These are phyloP conservation scores for Prionchulus punctatus DNA, from an alignment of 2,888 invertebrate species.

Conservation along the genomic window DNA sequence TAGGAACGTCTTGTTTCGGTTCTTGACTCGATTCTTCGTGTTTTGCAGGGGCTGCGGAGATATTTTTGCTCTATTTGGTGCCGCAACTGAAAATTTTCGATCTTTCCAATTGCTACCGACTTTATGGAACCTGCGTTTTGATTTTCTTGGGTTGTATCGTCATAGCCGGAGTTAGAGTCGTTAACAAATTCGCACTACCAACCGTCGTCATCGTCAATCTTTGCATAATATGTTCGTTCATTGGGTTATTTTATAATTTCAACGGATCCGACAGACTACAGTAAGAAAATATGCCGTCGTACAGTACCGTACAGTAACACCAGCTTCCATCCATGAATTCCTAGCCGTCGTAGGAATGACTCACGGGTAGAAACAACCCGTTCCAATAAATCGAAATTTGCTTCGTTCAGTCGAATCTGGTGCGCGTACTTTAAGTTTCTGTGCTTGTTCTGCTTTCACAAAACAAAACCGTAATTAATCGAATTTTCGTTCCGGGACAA, in stretches of 20 bases:
- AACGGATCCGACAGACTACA: constrained; percentile 70
- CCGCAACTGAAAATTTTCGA: constrained; percentile 36
- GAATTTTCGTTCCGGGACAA: too few species aligned
- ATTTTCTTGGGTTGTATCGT: constrained; percentile 36
- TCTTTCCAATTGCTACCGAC: constrained; percentile 38
- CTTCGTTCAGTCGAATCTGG: too few species aligned
- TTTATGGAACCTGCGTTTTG: constrained; percentile 39
- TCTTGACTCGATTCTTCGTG: too few species aligned
- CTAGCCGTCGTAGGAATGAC: too few species aligned
- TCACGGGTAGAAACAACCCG: too few species aligned
- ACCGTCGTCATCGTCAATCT: constrained; percentile 25
- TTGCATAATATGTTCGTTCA: constrained; percentile 26
- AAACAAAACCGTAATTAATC: too few species aligned
- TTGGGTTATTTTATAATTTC: constrained; percentile 49
- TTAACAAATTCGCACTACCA: constrained; percentile 38
- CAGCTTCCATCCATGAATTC: too few species aligned
- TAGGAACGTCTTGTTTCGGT: too few species aligned
- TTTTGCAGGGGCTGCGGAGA: constrained; percentile 7
- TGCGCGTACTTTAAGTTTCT: too few species aligned
- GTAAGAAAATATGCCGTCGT: constrained; percentile 40
- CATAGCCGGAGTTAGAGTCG: constrained; percentile 38
- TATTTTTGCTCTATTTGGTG: constrained; percentile 22
- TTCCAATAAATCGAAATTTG: too few species aligned
- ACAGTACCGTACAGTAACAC: background rate
- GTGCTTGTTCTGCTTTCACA: too few species aligned